These are phyloP conservation scores for Balearica regulorum DNA, from an alignment of 2,797 vertebrate genomes.

Conservation along the genomic window DNA sequence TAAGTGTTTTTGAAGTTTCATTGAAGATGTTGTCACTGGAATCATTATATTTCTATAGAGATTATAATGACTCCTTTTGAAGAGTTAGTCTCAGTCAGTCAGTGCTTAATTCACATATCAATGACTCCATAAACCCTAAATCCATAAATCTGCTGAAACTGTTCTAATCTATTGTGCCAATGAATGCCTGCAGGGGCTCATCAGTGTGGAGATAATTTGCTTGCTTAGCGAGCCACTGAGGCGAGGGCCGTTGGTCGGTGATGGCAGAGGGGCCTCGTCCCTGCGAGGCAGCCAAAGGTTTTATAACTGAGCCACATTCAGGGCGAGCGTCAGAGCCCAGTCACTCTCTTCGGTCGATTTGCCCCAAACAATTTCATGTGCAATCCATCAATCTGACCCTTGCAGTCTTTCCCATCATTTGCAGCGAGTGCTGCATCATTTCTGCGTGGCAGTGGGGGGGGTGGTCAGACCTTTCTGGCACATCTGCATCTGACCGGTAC, in stretches of 20 bases:
- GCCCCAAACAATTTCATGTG: background rate
- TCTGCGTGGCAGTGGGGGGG: accelerated
- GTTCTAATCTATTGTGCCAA: background rate
- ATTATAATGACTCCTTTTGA: conserved; percentile 61
- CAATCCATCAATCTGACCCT: background rate
- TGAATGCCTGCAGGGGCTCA: background rate
- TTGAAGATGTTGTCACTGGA: conserved; percentile 55
- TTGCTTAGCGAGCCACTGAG: background rate
- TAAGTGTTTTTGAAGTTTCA: conserved; percentile 26
- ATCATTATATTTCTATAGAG: conserved; percentile 52
- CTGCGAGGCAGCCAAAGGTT: background rate
- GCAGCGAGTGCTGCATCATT: background rate
- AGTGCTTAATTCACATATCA: conserved; percentile 65
- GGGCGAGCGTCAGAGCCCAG: background rate
- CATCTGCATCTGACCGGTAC: background rate
- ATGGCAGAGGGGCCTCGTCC: background rate
- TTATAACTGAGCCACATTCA: accelerated
- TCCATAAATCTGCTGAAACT: conserved; percentile 38
- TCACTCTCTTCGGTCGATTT: background rate
- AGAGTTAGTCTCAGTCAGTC: conserved; percentile 48
- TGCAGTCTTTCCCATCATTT: background rate
- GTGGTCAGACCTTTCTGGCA: background rate
- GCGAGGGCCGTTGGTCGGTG: accelerated
- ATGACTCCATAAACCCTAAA: conserved; percentile 41
- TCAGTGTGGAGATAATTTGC: background rate